Percentiles rank a stretch among this genome's conserved stretches.
phyloP scores from a whole-genome alignment of 2,797 vertebrate genomes.

The Brachyalestes nurse region DNA sequence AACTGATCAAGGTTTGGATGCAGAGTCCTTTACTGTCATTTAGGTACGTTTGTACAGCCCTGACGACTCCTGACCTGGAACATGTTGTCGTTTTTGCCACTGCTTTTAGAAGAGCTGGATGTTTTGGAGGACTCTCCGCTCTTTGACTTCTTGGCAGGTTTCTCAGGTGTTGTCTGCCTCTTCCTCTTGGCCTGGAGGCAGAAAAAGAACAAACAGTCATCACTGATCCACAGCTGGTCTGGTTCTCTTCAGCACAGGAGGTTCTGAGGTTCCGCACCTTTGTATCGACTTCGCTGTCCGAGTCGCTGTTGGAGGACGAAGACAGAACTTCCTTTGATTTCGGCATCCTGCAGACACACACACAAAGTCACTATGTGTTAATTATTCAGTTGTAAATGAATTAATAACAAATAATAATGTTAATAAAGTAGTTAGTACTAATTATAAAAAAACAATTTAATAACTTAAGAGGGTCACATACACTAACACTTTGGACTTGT shows the following conservation, averaged over 20 bases:
- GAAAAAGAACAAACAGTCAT: background rate
- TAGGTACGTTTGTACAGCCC: no score
- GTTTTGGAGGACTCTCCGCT: conserved; percentile 91
- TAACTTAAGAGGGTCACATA: no score
- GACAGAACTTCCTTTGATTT: conserved; percentile 97
- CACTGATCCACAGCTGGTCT: background rate
- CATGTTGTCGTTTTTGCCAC: conserved; percentile 88
- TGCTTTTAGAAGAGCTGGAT: conserved; percentile 85
- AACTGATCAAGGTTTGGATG: background rate
- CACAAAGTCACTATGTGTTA: no score
- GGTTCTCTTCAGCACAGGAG: no score
- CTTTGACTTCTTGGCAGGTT: conserved; percentile 91
- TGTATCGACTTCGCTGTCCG: conserved; percentile 93
- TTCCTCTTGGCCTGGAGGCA: conserved; percentile 88
- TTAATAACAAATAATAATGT: no score
- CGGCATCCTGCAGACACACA: conserved; percentile 85
- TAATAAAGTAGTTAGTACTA: no score
- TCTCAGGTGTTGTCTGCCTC: conserved; percentile 87
- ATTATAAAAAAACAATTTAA: no score
- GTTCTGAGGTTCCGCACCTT: conserved; percentile 78
- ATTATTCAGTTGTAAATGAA: no score
- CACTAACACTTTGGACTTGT: no score
- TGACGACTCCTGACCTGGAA: conserved; percentile 84
- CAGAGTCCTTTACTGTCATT: no score
- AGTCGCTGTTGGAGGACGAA: conserved; percentile 93